A percentile compares a stretch with the other conserved stretches of the same genome.
Conservation (phyloP, 2,888 invertebrate genomes). For the Emmelina monodactyla region DNA sequence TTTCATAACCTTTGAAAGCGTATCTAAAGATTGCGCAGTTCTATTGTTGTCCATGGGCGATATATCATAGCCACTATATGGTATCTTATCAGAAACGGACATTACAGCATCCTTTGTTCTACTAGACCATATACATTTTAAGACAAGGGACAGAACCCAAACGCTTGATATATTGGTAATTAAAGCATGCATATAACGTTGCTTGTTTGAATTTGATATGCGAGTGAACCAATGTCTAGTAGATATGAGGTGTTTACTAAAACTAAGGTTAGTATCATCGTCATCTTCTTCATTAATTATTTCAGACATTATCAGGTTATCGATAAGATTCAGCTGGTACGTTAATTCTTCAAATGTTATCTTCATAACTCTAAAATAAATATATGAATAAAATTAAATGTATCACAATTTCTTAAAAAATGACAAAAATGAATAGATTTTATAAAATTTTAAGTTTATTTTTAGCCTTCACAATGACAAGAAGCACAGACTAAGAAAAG, state of each 20-base stretch:
- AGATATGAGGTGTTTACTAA: slow-evolving; percentile 25
- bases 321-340: background rate
- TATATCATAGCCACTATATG: slow-evolving; percentile 42
- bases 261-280: background rate
- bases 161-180: slow-evolving; percentile 34
- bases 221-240: slow-evolving; percentile 44
- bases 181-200: slow-evolving; percentile 32
- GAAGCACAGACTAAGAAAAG: too few relatives aligned
- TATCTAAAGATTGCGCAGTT: slow-evolving; percentile 32
- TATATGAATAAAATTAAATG: too few relatives aligned
- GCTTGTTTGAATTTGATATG: slow-evolving; percentile 42
- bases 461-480: too few relatives aligned
- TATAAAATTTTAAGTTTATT: too few relatives aligned
- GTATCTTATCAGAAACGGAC: slow-evolving; percentile 16
- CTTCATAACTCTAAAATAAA: too few relatives aligned
- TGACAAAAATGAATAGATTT: too few relatives aligned
- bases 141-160: slow-evolving; percentile 39
- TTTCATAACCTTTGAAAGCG: slow-evolving; percentile 37
- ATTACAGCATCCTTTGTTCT: slow-evolving; percentile 42
- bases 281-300: background rate
- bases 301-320: background rate
- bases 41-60: slow-evolving; percentile 49
- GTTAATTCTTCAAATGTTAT: background rate
- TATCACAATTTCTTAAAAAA: too few relatives aligned
- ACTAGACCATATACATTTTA: slow-evolving; percentile 53